A percentile compares a stretch with the other conserved stretches of the same genome.
Conservation (phyloP, 2,113 vertebrate species). For the Cryptomyrus ogoouensis region DNA sequence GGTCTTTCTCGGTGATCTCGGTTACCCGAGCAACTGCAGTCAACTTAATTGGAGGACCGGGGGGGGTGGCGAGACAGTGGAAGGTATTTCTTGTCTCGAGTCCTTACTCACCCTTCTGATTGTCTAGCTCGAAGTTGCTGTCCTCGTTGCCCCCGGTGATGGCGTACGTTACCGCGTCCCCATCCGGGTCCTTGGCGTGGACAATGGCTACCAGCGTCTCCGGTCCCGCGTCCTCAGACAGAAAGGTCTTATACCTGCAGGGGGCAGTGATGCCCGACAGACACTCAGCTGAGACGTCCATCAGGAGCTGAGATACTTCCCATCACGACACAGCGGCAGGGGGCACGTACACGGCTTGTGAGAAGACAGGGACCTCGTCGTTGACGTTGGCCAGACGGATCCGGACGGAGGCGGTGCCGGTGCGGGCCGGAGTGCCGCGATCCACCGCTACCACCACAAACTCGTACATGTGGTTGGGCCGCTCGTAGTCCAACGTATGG, state of each 20-base stretch:
- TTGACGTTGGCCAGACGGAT: conserved; percentile 73
- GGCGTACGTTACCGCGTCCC: conserved; percentile 71
- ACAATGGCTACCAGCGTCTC: conserved; percentile 76
- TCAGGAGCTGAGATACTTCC: not conserved
- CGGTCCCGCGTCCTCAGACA: conserved; percentile 82
- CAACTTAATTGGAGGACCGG: not conserved
- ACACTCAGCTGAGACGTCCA: not conserved
- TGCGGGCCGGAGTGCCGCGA: conserved; percentile 68
- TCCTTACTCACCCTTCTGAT: conserved; percentile 68
- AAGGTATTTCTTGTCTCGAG: not conserved
- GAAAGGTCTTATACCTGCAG: conserved; percentile 77
- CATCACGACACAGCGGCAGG: not conserved
- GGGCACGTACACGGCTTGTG: conserved; percentile 66
- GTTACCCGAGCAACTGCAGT: conserved; percentile 23
- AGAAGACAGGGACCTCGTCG: conserved; percentile 77
- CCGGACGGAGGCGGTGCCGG: conserved; percentile 73
- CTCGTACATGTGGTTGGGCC: conserved; percentile 78
- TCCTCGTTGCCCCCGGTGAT: conserved; percentile 81
- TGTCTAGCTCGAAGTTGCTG: conserved; percentile 80
- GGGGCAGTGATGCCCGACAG: not conserved
- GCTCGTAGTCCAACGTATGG: conserved; percentile 73
- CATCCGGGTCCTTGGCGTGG: conserved; percentile 79
- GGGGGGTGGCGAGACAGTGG: not conserved
- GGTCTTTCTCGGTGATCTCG: not conserved
- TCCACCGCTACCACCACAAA: conserved; percentile 80